These are phyloP conservation scores for Alentia gelatinosa DNA, from an alignment of 2,888 invertebrate species.

Conservation along the genomic window DNA sequence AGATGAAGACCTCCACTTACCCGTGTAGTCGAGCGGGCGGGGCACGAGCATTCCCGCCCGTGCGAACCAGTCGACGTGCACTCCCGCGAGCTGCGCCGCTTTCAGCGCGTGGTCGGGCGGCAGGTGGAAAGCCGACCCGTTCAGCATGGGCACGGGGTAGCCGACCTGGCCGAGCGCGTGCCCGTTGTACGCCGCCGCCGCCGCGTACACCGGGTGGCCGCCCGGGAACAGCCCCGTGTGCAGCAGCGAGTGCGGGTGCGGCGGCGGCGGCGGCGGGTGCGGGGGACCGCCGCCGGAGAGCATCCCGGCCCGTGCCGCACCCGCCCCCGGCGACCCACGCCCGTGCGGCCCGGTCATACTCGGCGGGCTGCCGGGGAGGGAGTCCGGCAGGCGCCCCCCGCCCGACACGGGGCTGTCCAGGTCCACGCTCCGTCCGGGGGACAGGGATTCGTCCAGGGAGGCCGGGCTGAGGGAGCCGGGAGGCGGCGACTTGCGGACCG, in stretches of 20 bases:
- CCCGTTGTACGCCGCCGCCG: constrained; percentile 30
- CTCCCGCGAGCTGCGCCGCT: constrained; percentile 49
- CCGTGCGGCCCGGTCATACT: not conserved
- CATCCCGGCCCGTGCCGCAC: not conserved
- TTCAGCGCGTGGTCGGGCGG: constrained; percentile 56
- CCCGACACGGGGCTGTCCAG: not conserved
- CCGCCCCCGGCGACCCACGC: not conserved
- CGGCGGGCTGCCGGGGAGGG: not conserved
- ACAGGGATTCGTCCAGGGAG: constrained; percentile 69
- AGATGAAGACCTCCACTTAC: no score
- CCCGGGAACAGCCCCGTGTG: constrained; percentile 48
- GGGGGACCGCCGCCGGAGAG: not conserved
- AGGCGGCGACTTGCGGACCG: not conserved
- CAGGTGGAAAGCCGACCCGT: constrained; percentile 52
- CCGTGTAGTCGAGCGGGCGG: constrained; percentile 50
- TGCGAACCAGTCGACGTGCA: constrained; percentile 53
- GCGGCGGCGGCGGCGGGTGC: not conserved
- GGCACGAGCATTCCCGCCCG: constrained; percentile 52
- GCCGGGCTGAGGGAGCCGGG: constrained; percentile 69
- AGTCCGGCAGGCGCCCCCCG: constrained; percentile 57
- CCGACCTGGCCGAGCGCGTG: constrained; percentile 12
- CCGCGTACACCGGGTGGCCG: not conserved
- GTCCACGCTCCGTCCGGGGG: constrained; percentile 62
- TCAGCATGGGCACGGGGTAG: constrained; percentile 48
- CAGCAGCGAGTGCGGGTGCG: not conserved